Percentiles rank a stretch among this genome's conserved stretches.
phyloP scores from a whole-genome alignment of 2,797 vertebrate genomes.

The Sebastes variabilis region DNA sequence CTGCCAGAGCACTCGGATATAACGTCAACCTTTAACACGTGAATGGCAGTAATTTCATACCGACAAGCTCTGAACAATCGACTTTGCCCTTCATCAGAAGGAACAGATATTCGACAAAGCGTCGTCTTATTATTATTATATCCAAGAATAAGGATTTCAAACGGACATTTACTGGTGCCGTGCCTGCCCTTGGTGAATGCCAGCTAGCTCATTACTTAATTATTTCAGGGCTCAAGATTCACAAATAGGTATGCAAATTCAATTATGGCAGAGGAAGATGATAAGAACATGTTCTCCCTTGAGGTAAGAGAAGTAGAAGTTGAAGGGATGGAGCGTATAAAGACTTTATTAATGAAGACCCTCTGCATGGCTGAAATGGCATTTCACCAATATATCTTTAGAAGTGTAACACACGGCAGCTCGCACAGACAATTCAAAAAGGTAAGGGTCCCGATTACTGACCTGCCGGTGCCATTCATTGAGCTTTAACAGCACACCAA shows the following conservation, averaged over 20 bases:
- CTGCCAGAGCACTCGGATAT: not conserved
- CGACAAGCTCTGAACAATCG: constrained; percentile 45
- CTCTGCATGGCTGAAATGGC: constrained; percentile 45
- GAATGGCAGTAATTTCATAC: constrained; percentile 32
- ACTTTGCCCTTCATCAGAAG: constrained; percentile 55
- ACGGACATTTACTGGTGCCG: constrained; percentile 54
- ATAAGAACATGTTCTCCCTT: constrained; percentile 74
- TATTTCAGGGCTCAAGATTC: constrained; percentile 69
- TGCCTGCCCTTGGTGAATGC: constrained; percentile 71
- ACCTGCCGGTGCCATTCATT: constrained; percentile 8
- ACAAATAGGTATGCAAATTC: constrained; percentile 80
- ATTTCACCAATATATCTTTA: constrained; percentile 53
- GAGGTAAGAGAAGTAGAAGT: constrained; percentile 61
- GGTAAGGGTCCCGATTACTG: constrained; percentile 28
- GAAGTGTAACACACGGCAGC: constrained; percentile 29
- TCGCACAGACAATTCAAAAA: constrained; percentile 35
- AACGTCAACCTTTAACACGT: constrained; percentile 23
- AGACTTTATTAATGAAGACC: constrained; percentile 64
- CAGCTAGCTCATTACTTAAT: constrained; percentile 77
- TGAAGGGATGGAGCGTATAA: constrained; percentile 58
- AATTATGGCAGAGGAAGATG: constrained; percentile 69
- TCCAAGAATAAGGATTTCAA: constrained; percentile 64
- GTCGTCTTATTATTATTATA: constrained; percentile 52
- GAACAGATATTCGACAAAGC: constrained; percentile 62
- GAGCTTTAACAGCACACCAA: not conserved